phyloP scores from a whole-genome alignment of 2,888 invertebrate genomes.

The Hybos culiciformis region DNA sequence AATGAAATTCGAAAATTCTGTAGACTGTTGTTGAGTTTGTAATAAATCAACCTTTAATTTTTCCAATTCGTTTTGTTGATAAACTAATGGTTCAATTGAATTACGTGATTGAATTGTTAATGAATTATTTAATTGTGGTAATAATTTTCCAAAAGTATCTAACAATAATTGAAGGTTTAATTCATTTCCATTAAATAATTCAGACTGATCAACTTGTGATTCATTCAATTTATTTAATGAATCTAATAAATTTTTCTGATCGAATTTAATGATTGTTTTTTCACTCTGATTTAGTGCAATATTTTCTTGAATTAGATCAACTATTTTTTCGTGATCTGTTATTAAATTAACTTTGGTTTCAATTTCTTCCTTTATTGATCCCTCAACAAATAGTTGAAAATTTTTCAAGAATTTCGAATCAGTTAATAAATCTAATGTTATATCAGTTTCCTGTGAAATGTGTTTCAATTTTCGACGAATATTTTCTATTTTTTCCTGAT shows the following conservation, averaged over 20 bases:
- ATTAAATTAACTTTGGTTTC: slow-evolving; percentile 11
- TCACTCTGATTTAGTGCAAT: slow-evolving; percentile 25
- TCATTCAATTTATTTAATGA: slow-evolving; percentile 18
- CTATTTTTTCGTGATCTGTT: slow-evolving; percentile 17
- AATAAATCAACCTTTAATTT: slow-evolving; percentile 20
- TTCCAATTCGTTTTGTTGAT: slow-evolving; percentile 16
- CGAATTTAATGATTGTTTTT: slow-evolving; percentile 20
- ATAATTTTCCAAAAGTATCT: slow-evolving; percentile 5
- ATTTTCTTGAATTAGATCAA: slow-evolving; percentile 19
- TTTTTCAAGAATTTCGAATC: slow-evolving; percentile 17
- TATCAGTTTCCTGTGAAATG: slow-evolving; percentile 16
- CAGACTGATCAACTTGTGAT: slow-evolving; percentile 8
- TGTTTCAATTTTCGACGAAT: slow-evolving; percentile 14
- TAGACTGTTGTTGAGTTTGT: slow-evolving; percentile 23
- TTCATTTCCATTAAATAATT: slow-evolving; percentile 7
- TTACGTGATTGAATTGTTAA: background rate
- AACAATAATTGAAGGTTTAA: slow-evolving; percentile 9
- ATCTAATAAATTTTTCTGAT: slow-evolving; percentile 20
- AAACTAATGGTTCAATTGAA: background rate
- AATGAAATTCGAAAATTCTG: slow-evolving; percentile 16
- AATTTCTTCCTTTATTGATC: slow-evolving; percentile 15
- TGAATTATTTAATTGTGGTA: slow-evolving; percentile 1
- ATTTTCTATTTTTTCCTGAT: slow-evolving; percentile 16
- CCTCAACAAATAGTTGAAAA: slow-evolving; percentile 17
- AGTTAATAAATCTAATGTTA: slow-evolving; percentile 12